phyloP scores from a whole-genome alignment of 2,797 vertebrate genomes.

The Oreortyx pictus region DNA sequence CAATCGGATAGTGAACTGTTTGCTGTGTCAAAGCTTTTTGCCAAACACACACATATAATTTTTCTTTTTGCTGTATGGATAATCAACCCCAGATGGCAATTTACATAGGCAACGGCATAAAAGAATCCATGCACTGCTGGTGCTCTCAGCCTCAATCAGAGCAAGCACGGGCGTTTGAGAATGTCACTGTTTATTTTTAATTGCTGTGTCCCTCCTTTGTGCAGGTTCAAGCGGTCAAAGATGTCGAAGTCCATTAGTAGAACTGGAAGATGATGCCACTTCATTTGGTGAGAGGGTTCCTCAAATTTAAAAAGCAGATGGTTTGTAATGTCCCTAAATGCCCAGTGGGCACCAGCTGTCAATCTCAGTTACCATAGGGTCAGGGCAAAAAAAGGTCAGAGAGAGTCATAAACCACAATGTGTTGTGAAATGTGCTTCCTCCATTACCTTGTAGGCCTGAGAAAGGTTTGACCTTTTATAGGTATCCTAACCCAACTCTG shows the following conservation, averaged over 20 bases:
- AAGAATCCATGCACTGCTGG: constrained; percentile 70
- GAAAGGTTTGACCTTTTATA: constrained; percentile 64
- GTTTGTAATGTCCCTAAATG: constrained; percentile 64
- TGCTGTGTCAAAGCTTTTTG: constrained; percentile 72
- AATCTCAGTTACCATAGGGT: constrained; percentile 67
- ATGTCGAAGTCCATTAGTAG: constrained; percentile 76
- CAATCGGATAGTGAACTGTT: constrained; percentile 49
- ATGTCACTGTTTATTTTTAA: constrained; percentile 82
- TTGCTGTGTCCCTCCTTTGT: constrained; percentile 72
- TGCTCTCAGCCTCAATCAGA: constrained; percentile 74
- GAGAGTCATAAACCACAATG: constrained; percentile 43
- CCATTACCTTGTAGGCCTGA: constrained; percentile 41
- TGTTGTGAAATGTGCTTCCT: constrained; percentile 73
- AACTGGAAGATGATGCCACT: constrained; percentile 73
- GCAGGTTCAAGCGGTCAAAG: constrained; percentile 81
- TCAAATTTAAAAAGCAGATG: constrained; percentile 66
- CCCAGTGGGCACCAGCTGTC: constrained; percentile 70
- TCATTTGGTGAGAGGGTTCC: constrained; percentile 68
- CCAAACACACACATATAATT: constrained; percentile 60
- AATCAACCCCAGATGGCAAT: constrained; percentile 81
- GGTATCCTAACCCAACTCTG: constrained; percentile 1
- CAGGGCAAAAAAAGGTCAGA: constrained; percentile 72
- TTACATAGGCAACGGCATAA: constrained; percentile 71
- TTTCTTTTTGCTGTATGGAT: constrained; percentile 66
- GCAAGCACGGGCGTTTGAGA: constrained; percentile 68